A percentile compares a stretch with the other conserved stretches of the same genome.
Conservation (phyloP, 2,888 invertebrate genomes). For the Automeris io region DNA sequence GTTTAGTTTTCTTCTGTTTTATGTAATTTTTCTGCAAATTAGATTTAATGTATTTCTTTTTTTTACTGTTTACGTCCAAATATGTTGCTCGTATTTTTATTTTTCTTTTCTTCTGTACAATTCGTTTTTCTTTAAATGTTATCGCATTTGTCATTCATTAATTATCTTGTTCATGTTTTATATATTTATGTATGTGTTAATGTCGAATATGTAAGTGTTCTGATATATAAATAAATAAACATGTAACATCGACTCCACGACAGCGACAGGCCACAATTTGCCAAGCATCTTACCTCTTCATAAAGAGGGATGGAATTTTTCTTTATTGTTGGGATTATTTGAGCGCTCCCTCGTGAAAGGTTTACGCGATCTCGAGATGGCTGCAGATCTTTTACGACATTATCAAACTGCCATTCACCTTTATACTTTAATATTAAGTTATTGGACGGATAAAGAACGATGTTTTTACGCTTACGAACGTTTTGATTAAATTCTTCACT, state of each 20-base stretch:
- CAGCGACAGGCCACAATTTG: constrained; percentile 51
- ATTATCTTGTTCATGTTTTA: too few relatives aligned
- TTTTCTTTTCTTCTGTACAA: too few relatives aligned
- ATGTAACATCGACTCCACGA: constrained; percentile 31
- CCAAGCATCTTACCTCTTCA: constrained; percentile 75
- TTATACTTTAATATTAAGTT: constrained; percentile 63
- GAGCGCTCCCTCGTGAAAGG: constrained; percentile 62
- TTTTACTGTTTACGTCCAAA: too few relatives aligned
- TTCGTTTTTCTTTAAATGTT: too few relatives aligned
- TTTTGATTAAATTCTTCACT: constrained; percentile 9
- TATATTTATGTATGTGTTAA: too few relatives aligned
- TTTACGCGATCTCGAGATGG: constrained; percentile 71
- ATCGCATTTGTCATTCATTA: too few relatives aligned
- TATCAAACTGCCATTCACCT: constrained; percentile 67
- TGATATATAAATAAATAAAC: neutral
- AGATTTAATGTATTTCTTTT: too few relatives aligned
- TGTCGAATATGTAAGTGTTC: too few relatives aligned
- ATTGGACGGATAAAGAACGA: constrained; percentile 29
- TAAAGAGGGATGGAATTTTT: constrained; percentile 75
- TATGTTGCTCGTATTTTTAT: too few relatives aligned
- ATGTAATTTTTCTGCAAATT: too few relatives aligned
- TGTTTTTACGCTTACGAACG: constrained; percentile 1
- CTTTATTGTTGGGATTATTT: constrained; percentile 75
- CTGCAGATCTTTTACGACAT: constrained; percentile 66
- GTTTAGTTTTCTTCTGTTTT: too few relatives aligned